Conservation (phyloP, 2,888 invertebrate genomes). For the Chrysotoxum bicinctum region DNA sequence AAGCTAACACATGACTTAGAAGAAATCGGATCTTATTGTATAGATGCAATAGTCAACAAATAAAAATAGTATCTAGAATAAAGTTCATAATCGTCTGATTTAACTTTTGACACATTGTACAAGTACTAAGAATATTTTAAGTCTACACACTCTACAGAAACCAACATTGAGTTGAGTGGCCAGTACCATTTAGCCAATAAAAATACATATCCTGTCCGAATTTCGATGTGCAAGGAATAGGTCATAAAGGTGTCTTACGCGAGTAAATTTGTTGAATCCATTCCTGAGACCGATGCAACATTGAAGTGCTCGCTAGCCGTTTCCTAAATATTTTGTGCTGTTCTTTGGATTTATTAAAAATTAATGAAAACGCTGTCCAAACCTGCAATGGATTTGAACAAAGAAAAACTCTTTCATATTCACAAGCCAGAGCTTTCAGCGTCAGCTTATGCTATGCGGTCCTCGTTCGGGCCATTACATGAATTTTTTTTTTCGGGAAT, state of each 20-base stretch:
- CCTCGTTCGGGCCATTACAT: slow-evolving; percentile 63
- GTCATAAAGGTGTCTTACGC: slow-evolving; percentile 60
- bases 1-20: too few species aligned
- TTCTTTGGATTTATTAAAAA: slow-evolving; percentile 69
- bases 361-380: slow-evolving; percentile 50
- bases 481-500: slow-evolving; percentile 16
- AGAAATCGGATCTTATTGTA: too few species aligned
- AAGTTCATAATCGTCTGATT: too few species aligned
- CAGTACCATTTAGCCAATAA: slow-evolving; percentile 35
- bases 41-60: too few species aligned
- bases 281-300: slow-evolving; percentile 40
- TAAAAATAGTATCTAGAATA: too few species aligned
- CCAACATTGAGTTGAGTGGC: slow-evolving; percentile 24
- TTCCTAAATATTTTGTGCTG: slow-evolving; percentile 35
- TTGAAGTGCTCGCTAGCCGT: background rate
- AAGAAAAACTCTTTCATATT: slow-evolving; percentile 1
- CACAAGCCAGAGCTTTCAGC: background rate
- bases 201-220: slow-evolving; percentile 1
- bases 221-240: slow-evolving; percentile 49
- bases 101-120: background rate
- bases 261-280: slow-evolving; percentile 24
- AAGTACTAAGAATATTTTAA: background rate
- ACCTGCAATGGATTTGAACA: slow-evolving; percentile 50
- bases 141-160: background rate
- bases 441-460: slow-evolving; percentile 46